Conservation (phyloP, 2,888 invertebrate genomes). For the Proisotoma minuta region DNA sequence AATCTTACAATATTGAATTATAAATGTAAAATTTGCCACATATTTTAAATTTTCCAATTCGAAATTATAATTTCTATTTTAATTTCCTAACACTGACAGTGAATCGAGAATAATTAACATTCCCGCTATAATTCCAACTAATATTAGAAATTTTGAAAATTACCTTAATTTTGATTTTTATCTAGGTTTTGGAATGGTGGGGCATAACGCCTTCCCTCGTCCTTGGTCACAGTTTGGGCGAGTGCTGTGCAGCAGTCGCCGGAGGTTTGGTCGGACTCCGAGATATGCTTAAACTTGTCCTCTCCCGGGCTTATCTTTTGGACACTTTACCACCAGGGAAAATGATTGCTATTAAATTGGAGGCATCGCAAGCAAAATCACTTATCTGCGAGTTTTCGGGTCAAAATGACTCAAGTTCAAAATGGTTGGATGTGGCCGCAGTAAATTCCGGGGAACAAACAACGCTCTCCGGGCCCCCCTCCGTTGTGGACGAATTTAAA, state of each 20-base stretch:
- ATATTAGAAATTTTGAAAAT: no score
- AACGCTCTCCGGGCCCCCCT: slow-evolving; percentile 20
- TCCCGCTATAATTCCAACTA: no score
- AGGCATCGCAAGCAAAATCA: not conserved
- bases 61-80: no score
- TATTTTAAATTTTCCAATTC: no score
- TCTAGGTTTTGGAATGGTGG: slow-evolving; percentile 17
- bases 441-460: slow-evolving; percentile 34
- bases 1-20: no score
- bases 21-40: no score
- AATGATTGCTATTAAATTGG: slow-evolving; percentile 15
- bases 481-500: slow-evolving; percentile 1
- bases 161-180: no score
- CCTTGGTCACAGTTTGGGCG: slow-evolving; percentile 25
- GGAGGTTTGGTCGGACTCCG: slow-evolving; percentile 15
- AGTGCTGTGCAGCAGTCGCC: slow-evolving; percentile 22
- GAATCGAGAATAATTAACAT: no score
- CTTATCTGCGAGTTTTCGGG: not conserved
- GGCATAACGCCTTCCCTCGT: slow-evolving; percentile 25
- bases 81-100: no score
- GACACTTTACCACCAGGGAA: slow-evolving; percentile 8
- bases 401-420: no score
- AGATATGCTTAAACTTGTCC: slow-evolving; percentile 17
- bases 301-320: slow-evolving; percentile 5
- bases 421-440: slow-evolving; percentile 34